Conservation (phyloP, 2,888 invertebrate genomes). For the Apamea sordens region DNA sequence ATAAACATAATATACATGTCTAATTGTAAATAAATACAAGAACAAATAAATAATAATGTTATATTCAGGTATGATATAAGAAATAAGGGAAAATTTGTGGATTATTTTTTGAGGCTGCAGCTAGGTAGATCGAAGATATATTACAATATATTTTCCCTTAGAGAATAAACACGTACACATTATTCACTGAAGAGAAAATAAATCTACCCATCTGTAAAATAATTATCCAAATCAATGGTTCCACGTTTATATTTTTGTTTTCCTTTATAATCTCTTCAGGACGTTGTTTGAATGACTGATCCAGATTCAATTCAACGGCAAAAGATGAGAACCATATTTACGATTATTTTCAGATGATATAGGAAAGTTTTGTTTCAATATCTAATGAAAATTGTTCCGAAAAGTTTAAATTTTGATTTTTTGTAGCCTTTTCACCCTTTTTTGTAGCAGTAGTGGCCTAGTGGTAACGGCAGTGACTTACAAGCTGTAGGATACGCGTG, state of each 20-base stretch:
- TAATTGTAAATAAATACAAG: too few species aligned
- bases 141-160: slow-evolving; percentile 10
- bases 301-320: slow-evolving; percentile 28
- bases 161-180: slow-evolving; percentile 13
- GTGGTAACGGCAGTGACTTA: too few species aligned
- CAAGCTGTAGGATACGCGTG: too few species aligned
- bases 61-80: neutral
- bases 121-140: neutral
- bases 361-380: neutral
- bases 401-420: too few species aligned
- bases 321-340: slow-evolving; percentile 18
- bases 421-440: too few species aligned
- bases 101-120: neutral
- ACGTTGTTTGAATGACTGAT: slow-evolving; percentile 29
- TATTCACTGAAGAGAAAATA: slow-evolving; percentile 35
- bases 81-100: neutral
- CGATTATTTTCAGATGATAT: neutral
- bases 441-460: too few species aligned
- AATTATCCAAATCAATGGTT: slow-evolving; percentile 53
- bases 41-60: too few species aligned
- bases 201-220: slow-evolving; percentile 36
- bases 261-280: slow-evolving; percentile 30
- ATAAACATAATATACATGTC: too few species aligned
- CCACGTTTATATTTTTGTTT: slow-evolving; percentile 39
- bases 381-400: neutral